phyloP scores from a whole-genome alignment of 2,888 invertebrate species.

The Hirtodrosophila alboralis region DNA sequence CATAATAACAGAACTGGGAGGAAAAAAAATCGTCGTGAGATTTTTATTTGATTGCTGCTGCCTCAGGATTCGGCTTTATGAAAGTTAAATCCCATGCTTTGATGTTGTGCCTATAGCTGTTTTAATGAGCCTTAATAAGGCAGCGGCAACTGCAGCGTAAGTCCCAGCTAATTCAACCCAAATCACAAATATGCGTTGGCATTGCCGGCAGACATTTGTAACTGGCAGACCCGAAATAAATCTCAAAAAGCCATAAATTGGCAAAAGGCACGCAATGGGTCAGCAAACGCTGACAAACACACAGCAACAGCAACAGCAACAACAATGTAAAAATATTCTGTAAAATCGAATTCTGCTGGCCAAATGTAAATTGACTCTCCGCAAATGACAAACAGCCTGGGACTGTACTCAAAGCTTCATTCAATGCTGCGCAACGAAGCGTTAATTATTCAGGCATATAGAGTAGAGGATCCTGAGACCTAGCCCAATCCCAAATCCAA shows the following conservation, averaged over 20 bases:
- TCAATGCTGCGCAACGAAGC: conserved; percentile 60
- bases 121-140: conserved; percentile 67
- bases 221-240: conserved; percentile 65
- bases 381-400: conserved; percentile 51
- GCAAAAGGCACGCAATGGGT: conserved; percentile 57
- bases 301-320: conserved; percentile 11
- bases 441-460: conserved; percentile 67
- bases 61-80: conserved; percentile 12
- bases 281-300: conserved; percentile 42
- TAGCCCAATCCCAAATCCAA: conserved; percentile 8
- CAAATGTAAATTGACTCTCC: conserved; percentile 66
- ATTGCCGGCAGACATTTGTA: conserved; percentile 50
- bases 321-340: conserved; percentile 26
- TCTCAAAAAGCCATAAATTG: conserved; percentile 71
- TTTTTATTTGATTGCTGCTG: conserved; percentile 63
- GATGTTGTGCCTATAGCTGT: conserved; percentile 38
- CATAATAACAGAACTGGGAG: conserved; percentile 3
- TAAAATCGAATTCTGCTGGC: conserved; percentile 49
- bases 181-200: conserved; percentile 58
- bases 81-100: conserved; percentile 43
- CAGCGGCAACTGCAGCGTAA: conserved; percentile 61
- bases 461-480: not conserved
- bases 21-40: conserved; percentile 34
- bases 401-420: conserved; percentile 31
- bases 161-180: conserved; percentile 64